A percentile compares a stretch with the other conserved stretches of the same genome.
These are phyloP conservation scores for Pedicia rivosa DNA, from an alignment of 2,888 invertebrate genomes.

Conservation along the genomic window DNA sequence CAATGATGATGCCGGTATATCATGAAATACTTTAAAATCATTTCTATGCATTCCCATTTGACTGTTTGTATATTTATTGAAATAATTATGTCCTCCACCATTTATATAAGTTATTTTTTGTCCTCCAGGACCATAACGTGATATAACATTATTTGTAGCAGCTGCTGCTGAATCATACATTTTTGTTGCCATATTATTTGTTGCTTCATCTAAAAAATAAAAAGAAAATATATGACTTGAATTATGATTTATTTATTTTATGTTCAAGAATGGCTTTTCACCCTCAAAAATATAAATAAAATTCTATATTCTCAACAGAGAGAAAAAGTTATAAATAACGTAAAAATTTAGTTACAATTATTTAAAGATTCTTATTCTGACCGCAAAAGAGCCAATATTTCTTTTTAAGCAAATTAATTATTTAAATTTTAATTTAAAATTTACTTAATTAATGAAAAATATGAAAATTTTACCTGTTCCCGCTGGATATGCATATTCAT, in stretches of 20 bases:
- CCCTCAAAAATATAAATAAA: no score
- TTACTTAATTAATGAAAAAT: no score
- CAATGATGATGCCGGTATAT: conserved; percentile 68
- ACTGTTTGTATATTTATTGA: conserved; percentile 35
- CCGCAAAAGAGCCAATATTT: no score
- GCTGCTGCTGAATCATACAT: conserved; percentile 20
- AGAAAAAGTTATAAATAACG: no score
- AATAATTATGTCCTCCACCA: conserved; percentile 42
- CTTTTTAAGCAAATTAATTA: no score
- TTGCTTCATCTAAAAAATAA: conserved; percentile 28
- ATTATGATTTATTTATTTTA: no score
- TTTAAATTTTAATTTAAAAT: no score
- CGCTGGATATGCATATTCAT: conserved; percentile 22
- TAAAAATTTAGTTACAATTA: no score
- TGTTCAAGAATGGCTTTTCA: no score
- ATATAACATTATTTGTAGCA: conserved; percentile 17
- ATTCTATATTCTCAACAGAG: no score
- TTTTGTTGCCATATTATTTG: conserved; percentile 16
- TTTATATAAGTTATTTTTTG: conserved; percentile 46
- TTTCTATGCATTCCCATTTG: conserved; percentile 29
- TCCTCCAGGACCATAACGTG: conserved; percentile 39
- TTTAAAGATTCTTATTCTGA: no score
- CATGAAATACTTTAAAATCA: conserved; percentile 72
- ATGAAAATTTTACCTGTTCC: conserved; percentile 14
- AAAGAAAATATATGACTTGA: conserved; percentile 2